Conservation (phyloP, 1,140 invertebrate species). For the Psix sp. region DNA sequence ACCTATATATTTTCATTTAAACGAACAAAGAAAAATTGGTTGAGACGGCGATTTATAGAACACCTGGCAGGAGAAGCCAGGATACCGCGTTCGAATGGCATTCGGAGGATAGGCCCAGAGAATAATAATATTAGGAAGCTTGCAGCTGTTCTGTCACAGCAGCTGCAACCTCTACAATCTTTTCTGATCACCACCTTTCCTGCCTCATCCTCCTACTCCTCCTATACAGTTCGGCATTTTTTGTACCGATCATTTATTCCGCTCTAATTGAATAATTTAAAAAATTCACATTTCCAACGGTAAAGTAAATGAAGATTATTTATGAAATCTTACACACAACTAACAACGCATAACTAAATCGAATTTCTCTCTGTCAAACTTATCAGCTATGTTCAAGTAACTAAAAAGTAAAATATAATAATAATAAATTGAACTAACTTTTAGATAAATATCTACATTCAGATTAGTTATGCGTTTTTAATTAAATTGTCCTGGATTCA, state of each 20-base stretch:
- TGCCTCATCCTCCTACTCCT: slow-evolving; percentile 36
- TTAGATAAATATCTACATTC: no score
- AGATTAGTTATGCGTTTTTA: no score
- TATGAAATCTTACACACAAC: no score
- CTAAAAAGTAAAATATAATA: no score
- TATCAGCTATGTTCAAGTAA: no score
- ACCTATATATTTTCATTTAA: slow-evolving; percentile 29
- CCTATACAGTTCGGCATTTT: slow-evolving; percentile 2
- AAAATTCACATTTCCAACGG: no score
- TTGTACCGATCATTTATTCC: not conserved
- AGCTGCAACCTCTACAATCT: slow-evolving; percentile 67
- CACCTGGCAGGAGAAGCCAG: slow-evolving; percentile 71
- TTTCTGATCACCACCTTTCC: slow-evolving; percentile 58
- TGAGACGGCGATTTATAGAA: slow-evolving; percentile 43
- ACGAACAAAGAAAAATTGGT: slow-evolving; percentile 62
- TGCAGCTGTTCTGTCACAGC: slow-evolving; percentile 70
- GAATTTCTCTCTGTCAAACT: no score
- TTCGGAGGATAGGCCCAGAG: slow-evolving; percentile 63
- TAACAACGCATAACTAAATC: no score
- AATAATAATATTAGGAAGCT: slow-evolving; percentile 68
- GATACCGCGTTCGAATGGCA: no score
- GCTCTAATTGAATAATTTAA: not conserved
- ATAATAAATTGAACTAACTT: no score
- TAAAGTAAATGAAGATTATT: no score
- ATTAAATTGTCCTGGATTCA: no score